Evolutionary conservation across 2,797 vertebrate genomes (phyloP).

Genomic region (Sebastes baramenuke): DNA sequence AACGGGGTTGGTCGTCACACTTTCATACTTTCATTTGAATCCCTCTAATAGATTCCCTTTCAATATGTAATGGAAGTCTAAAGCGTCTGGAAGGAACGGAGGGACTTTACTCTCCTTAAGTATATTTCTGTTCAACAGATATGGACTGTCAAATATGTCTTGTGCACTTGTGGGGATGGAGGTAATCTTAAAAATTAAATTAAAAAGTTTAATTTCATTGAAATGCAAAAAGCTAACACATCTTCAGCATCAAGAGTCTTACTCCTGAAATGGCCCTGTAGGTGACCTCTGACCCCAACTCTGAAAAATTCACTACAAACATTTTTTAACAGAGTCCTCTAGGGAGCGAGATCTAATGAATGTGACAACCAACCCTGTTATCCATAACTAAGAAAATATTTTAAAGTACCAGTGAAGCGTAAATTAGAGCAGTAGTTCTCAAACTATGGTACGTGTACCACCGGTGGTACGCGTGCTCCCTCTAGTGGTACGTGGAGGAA

Average conservation of each 20-base stretch:
- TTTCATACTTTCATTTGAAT: not conserved
- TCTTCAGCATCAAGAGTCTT: too few species aligned
- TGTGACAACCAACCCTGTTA: not conserved
- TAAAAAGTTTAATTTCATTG: too few species aligned
- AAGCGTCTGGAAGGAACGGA: not conserved
- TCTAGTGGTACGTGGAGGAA: too few species aligned
- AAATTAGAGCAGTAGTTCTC: too few species aligned
- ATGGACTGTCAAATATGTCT: not conserved
- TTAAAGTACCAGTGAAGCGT: not conserved
- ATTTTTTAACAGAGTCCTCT: too few species aligned
- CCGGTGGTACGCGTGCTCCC: too few species aligned
- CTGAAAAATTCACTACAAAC: too few species aligned
- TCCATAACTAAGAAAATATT: constrained; percentile 16
- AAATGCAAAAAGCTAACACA: too few species aligned
- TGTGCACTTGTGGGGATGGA: not conserved
- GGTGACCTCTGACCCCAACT: too few species aligned
- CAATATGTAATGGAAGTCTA: not conserved
- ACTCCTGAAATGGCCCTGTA: too few species aligned
- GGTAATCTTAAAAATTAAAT: not conserved
- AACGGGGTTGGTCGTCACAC: not conserved
- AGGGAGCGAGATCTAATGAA: too few species aligned
- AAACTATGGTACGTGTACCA: too few species aligned
- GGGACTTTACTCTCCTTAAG: not conserved
- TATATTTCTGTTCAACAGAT: not conserved
- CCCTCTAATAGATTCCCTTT: not conserved